Percentiles rank a stretch among this genome's conserved stretches.
phyloP scores from a whole-genome alignment of 2,113 vertebrate genomes.

The Phasianus colchicus region DNA sequence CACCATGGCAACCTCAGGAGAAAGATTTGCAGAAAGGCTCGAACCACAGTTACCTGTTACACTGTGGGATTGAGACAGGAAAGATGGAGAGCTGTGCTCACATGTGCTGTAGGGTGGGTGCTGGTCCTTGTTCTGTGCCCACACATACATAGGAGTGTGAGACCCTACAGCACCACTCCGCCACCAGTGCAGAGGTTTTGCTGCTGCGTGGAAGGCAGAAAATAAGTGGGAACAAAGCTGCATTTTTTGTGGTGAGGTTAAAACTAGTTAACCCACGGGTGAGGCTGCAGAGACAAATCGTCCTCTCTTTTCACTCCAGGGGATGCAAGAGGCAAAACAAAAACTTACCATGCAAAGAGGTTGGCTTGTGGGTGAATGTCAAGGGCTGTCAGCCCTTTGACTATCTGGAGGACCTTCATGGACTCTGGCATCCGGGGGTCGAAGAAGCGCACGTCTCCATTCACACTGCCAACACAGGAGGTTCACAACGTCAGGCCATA shows the following conservation, averaged over 20 bases:
- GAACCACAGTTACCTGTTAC: not conserved
- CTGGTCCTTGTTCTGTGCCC: not conserved
- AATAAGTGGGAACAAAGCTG: not conserved
- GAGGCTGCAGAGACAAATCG: not conserved
- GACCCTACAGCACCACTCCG: fast-evolving
- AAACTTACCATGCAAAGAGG: constrained; percentile 93
- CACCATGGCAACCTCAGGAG: not conserved
- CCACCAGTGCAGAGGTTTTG: not conserved
- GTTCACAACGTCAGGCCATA: not conserved
- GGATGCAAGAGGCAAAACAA: not conserved
- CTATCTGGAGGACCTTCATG: constrained; percentile 92
- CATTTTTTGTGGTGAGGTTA: not conserved
- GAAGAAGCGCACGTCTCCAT: constrained; percentile 95
- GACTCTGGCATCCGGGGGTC: constrained; percentile 92
- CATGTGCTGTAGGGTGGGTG: not conserved
- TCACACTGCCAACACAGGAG: constrained; percentile 81
- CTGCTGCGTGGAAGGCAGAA: not conserved
- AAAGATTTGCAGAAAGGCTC: no score
- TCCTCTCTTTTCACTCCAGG: not conserved
- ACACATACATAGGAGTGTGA: fast-evolving
- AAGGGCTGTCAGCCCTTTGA: constrained; percentile 93
- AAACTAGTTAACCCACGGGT: not conserved
- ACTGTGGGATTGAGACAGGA: not conserved
- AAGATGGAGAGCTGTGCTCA: fast-evolving
- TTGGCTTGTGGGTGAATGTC: constrained; percentile 97